Percentiles rank a stretch among this genome's conserved stretches.
phyloP scores from a whole-genome alignment of 2,888 invertebrate species.

The Ligdia adustata region DNA sequence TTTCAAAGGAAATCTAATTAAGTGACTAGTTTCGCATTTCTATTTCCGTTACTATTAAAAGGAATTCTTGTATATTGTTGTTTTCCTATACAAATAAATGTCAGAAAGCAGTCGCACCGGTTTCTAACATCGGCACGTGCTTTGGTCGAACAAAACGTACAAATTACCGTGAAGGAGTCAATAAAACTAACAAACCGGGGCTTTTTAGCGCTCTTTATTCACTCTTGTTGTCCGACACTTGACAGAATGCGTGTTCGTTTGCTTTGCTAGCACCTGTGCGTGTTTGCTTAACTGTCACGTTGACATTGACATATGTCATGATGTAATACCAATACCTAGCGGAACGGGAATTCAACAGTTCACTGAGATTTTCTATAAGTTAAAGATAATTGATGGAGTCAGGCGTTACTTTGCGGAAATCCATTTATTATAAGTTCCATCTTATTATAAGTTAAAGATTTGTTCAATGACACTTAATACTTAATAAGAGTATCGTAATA shows the following conservation, averaged over 20 bases:
- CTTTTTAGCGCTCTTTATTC: slow-evolving; percentile 27
- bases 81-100: slow-evolving; percentile 7
- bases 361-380: no score
- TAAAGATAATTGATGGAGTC: no score
- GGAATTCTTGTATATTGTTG: slow-evolving; percentile 34
- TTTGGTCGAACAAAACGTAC: slow-evolving; percentile 26
- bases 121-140: not conserved
- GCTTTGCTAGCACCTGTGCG: slow-evolving; percentile 32
- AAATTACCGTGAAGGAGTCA: slow-evolving; percentile 32
- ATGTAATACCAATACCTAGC: slow-evolving; percentile 15
- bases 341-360: not conserved
- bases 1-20: no score
- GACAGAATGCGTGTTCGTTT: slow-evolving; percentile 34
- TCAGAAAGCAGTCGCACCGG: not conserved
- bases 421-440: no score
- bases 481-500: no score
- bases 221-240: slow-evolving; percentile 18
- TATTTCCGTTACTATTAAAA: not conserved
- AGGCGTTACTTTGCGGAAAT: no score
- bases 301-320: slow-evolving; percentile 48
- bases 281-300: slow-evolving; percentile 70
- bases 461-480: no score
- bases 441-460: no score
- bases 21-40: not conserved
- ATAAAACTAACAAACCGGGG: slow-evolving; percentile 25